Conservation (phyloP, 2,888 invertebrate genomes). For the Lepidochitona cinerea region DNA sequence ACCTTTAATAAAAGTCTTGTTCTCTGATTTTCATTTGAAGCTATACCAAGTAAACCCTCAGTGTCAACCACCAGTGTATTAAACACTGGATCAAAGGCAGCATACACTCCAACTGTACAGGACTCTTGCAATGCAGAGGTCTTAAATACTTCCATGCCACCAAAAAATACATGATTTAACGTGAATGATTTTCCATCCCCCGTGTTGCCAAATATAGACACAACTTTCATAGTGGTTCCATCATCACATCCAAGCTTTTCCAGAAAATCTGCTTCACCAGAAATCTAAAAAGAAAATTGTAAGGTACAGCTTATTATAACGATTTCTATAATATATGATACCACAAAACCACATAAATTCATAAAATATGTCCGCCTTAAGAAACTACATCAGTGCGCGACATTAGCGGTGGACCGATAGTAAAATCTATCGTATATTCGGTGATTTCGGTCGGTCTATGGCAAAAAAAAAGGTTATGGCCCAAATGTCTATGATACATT, state of each 20-base stretch:
- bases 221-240: conserved; percentile 77
- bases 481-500: no score
- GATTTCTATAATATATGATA: no score
- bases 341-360: no score
- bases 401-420: no score
- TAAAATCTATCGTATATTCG: no score
- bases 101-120: conserved; percentile 86
- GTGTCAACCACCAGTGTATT: conserved; percentile 83
- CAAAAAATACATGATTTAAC: conserved; percentile 81
- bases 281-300: conserved; percentile 57
- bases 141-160: conserved; percentile 77
- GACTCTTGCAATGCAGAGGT: conserved; percentile 80
- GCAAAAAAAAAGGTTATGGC: no score
- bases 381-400: no score
- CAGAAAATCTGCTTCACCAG: conserved; percentile 64
- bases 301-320: no score
- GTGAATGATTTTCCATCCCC: conserved; percentile 88
- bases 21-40: conserved; percentile 77
- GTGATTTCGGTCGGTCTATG: no score
- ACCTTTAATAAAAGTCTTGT: conserved; percentile 83
- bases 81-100: conserved; percentile 79
- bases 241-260: conserved; percentile 64
- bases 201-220: conserved; percentile 87
- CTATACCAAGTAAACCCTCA: conserved; percentile 81
- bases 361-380: no score